Evolutionary conservation across 2,888 invertebrate genomes (phyloP).

Genomic region (Mythimna ferrago): DNA sequence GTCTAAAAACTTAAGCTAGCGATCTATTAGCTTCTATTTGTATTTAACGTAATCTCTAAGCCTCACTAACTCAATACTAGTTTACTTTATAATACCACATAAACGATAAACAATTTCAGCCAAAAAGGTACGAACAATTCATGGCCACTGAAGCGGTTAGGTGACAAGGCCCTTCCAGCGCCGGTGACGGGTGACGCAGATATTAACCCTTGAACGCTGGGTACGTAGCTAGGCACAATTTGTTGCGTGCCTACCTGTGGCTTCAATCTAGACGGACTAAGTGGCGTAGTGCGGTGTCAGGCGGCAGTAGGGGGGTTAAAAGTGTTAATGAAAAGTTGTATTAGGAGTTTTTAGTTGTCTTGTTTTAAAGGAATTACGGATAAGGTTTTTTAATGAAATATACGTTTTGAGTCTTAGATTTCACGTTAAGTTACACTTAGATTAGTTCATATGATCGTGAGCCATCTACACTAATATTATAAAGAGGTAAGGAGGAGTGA

Average conservation of each 20-base stretch:
- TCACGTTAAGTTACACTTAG: no score
- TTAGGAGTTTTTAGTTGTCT: not conserved
- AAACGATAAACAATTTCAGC: slow-evolving; percentile 20
- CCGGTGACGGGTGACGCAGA: slow-evolving; percentile 44
- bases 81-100: not conserved
- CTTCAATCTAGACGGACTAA: slow-evolving; percentile 49
- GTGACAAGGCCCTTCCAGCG: slow-evolving; percentile 36
- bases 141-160: slow-evolving; percentile 39
- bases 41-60: not conserved
- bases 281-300: slow-evolving; percentile 22
- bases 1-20: not conserved
- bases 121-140: slow-evolving; percentile 32
- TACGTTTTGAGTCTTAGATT: not conserved
- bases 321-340: not conserved
- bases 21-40: no score
- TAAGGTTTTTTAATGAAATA: not conserved
- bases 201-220: slow-evolving; percentile 53
- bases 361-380: not conserved
- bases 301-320: not conserved
- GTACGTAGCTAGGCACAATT: slow-evolving; percentile 41
- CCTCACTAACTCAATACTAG: not conserved
- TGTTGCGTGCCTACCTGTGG: slow-evolving; percentile 49
- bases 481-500: no score
- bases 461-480: no score
- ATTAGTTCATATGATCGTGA: no score